These are phyloP conservation scores for Protonibea diacanthus DNA, from an alignment of 2,797 vertebrate genomes.

Conservation along the genomic window DNA sequence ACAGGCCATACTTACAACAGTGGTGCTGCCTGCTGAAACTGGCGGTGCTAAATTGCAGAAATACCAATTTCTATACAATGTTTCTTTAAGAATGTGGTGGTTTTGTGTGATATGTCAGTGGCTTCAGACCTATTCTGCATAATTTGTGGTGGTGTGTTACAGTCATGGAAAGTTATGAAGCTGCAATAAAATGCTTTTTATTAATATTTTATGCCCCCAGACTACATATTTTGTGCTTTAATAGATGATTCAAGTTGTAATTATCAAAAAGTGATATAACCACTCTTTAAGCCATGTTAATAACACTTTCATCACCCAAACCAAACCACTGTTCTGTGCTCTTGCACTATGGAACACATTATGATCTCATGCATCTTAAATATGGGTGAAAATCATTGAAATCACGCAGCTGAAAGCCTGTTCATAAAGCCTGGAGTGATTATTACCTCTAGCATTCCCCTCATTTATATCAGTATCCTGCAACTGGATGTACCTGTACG, in stretches of 20 bases:
- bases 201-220: not conserved
- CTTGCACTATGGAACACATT: not conserved
- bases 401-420: not conserved
- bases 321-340: not conserved
- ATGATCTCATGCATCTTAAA: conserved; percentile 10
- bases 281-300: not conserved
- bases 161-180: not conserved
- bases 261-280: not conserved
- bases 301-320: not conserved
- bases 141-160: not conserved
- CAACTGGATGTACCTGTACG: not conserved
- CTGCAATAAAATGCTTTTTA: conserved; percentile 1
- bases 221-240: not conserved
- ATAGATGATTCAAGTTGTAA: not conserved
- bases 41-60: too few relatives aligned
- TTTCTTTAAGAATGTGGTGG: not conserved
- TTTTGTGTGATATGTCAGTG: not conserved
- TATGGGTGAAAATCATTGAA: not conserved
- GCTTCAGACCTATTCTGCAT: not conserved
- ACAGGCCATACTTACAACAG: too few relatives aligned
- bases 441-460: not conserved
- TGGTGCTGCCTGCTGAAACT: too few relatives aligned
- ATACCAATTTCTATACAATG: too few relatives aligned
- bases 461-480: not conserved
- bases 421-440: conserved; percentile 2